Percentiles rank a stretch among this genome's conserved stretches.
Evolutionary conservation across 2,888 invertebrate species (phyloP).

Genomic region (Apamea sordens): DNA sequence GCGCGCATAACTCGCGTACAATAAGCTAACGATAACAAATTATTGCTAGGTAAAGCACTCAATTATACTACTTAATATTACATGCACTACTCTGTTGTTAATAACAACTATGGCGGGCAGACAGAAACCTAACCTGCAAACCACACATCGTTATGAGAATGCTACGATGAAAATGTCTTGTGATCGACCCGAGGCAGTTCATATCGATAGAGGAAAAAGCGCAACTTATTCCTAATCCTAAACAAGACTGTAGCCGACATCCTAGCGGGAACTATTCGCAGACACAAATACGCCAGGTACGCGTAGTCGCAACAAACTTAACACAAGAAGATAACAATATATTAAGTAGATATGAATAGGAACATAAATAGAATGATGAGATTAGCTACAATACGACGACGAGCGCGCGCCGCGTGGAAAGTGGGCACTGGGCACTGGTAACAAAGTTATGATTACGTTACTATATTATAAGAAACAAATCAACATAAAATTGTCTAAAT

Average conservation of each 20-base stretch:
- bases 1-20: background rate
- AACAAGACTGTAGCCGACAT: background rate
- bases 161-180: background rate
- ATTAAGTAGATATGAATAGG: slow-evolving; percentile 14
- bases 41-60: slow-evolving; percentile 61
- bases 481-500: slow-evolving; percentile 5
- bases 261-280: background rate
- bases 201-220: background rate
- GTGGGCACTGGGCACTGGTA: background rate
- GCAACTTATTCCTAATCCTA: background rate
- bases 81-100: slow-evolving; percentile 7
- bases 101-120: background rate
- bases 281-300: slow-evolving; percentile 1
- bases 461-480: background rate
- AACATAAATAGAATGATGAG: slow-evolving; percentile 19
- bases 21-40: slow-evolving; percentile 41
- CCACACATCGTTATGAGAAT: background rate
- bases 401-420: background rate
- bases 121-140: background rate
- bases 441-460: background rate
- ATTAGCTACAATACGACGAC: slow-evolving; percentile 20
- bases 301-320: slow-evolving; percentile 43
- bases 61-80: slow-evolving; percentile 49
- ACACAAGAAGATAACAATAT: slow-evolving; percentile 40
- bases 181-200: background rate